Base-by-base conservation (phyloP, 2,113 vertebrate genomes). In the Petroica traversi region DNA sequence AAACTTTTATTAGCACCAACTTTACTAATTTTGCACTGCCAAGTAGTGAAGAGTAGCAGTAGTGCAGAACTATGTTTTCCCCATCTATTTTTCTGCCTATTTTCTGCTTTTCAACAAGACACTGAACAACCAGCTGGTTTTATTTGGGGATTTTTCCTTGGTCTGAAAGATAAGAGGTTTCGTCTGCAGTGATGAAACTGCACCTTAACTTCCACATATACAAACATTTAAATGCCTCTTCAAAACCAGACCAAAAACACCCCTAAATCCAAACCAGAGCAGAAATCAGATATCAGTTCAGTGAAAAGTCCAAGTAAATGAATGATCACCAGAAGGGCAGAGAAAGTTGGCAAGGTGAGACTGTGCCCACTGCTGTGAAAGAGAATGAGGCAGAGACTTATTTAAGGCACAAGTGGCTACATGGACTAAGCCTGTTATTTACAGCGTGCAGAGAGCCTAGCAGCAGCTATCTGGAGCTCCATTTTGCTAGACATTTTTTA, bases 261-360 rank as follows among this genome's bases (percentile, higher is more conserved):
- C 25, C 48, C 69, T n/a, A 67, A 85, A 58, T 31, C 43, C 66
- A 75, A 82, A 84, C 22, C 31, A 80, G 43, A 40, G 28, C 26
- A 83, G 43, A 74, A 94, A 82, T 61, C 6, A 24, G 49, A 4
- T 55, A 34, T 1, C 4, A 72, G 36, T 36, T 64, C 55, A 88
- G 63, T 46, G 51, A 76, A 81, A 83, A 94, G 55, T 76, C 54
- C 45, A 73, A 88, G 89, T 61, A 79, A 83, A 77, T 73, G 49
- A 88, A 57, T 34, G 49, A 85, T 83, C 45, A 75, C 51, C 33
- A 63, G 41, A 73, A 78, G 19, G 41, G 25, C 78, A 62, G 29
- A 29, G 51, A 58, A 43, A n/a, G 55, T 25, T 78, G 51, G 55
- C 11, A 62, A 26, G 29, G 43, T 40, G 58, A 91, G 48, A 40